Conservation (phyloP, 2,113 vertebrate genomes). For the Excalfactoria chinensis region DNA sequence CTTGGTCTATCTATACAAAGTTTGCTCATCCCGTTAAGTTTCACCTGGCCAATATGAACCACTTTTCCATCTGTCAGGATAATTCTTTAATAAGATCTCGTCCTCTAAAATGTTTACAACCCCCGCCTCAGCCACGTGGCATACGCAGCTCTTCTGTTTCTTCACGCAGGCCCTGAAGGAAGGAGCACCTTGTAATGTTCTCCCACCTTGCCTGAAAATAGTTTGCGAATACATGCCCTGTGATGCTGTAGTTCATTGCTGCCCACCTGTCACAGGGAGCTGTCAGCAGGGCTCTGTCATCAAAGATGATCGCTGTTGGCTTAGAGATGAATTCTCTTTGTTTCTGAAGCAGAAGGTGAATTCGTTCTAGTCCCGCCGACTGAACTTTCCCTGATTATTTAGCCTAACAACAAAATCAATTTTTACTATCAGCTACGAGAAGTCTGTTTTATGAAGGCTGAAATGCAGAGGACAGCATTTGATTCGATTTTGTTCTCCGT, state of each 20-base stretch:
- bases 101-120: background rate
- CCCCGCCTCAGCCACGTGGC: background rate
- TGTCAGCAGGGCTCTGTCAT: background rate
- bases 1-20: background rate
- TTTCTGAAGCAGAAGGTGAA: background rate
- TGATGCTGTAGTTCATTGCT: background rate
- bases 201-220: background rate
- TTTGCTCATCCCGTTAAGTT: background rate
- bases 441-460: background rate
- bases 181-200: background rate
- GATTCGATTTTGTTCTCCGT: background rate
- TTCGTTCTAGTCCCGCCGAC: background rate
- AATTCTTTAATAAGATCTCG: background rate
- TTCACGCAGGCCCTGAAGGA: background rate
- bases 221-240: background rate
- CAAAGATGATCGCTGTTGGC: background rate
- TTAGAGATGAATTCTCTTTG: background rate
- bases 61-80: background rate
- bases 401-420: background rate
- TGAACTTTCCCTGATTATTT: conserved; percentile 9
- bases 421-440: background rate
- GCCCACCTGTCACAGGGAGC: background rate
- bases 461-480: background rate
- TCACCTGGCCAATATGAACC: background rate
- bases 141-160: fast-evolving